Conservation (phyloP, 2,888 invertebrate species). For the Atherix ibis region DNA sequence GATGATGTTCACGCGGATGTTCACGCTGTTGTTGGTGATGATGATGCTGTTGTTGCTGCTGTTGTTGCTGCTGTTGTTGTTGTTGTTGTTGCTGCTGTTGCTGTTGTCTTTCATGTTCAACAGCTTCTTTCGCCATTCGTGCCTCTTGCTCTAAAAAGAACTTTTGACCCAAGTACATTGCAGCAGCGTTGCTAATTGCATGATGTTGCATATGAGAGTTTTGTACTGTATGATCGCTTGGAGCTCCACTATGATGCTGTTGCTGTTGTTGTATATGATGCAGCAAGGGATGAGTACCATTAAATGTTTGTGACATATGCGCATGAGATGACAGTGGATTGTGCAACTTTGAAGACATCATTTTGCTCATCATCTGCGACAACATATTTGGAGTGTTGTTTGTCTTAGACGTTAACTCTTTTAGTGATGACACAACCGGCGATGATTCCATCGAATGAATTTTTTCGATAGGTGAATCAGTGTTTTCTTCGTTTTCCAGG, state of each 20-base stretch:
- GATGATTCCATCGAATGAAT: constrained; percentile 24
- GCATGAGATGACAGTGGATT: constrained; percentile 34
- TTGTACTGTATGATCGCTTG: constrained; percentile 20
- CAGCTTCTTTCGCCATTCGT: constrained; percentile 49
- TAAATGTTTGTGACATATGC: constrained; percentile 42
- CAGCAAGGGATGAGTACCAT: constrained; percentile 40
- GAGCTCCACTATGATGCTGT: constrained; percentile 19
- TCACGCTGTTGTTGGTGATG: constrained; percentile 35
- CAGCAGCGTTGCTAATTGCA: constrained; percentile 44
- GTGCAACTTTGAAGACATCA: constrained; percentile 48
- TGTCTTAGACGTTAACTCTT: constrained; percentile 19
- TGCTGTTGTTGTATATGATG: constrained; percentile 42
- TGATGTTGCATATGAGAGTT: constrained; percentile 38
- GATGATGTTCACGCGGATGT: constrained; percentile 39
- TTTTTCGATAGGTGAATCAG: constrained; percentile 19
- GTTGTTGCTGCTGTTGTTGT: constrained; percentile 36
- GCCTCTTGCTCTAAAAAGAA: constrained; percentile 67
- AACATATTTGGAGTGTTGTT: constrained; percentile 39
- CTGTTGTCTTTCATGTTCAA: constrained; percentile 40
- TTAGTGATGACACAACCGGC: constrained; percentile 18
- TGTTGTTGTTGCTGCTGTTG: constrained; percentile 34
- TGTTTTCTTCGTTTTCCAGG: constrained; percentile 39
- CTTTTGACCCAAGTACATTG: constrained; percentile 67
- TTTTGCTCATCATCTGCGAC: constrained; percentile 48
- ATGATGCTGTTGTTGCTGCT: constrained; percentile 38